These are phyloP conservation scores for Prietella phreatophila DNA, from an alignment of 2,113 vertebrate genomes.

Conservation along the genomic window DNA sequence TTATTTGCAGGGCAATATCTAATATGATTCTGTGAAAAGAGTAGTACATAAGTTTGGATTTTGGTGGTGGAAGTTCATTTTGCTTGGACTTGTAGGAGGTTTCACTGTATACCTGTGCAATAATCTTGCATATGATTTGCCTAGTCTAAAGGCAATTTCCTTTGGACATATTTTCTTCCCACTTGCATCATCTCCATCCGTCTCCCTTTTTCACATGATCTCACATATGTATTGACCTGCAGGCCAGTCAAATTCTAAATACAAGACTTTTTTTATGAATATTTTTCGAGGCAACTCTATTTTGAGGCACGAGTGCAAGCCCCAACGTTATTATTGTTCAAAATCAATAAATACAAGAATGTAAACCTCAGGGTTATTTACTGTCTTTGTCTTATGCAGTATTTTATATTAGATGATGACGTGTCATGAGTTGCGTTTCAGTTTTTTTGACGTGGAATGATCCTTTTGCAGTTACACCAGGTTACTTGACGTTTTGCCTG, in stretches of 20 bases:
- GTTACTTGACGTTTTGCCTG: neutral
- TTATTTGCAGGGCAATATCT: neutral
- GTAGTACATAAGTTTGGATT: neutral
- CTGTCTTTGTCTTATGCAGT: neutral
- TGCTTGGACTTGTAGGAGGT: neutral
- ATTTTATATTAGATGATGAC: neutral
- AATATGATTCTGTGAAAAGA: neutral
- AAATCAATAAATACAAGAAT: neutral
- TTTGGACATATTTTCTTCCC: too few species aligned
- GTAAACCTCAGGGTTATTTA: neutral
- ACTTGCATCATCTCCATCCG: neutral
- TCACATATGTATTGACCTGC: neutral
- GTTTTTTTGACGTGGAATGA: neutral
- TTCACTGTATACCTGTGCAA: neutral
- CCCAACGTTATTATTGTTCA: neutral
- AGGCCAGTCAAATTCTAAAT: neutral
- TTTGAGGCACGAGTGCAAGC: neutral
- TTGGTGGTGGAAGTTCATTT: neutral
- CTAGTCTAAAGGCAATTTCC: neutral
- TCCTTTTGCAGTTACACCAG: neutral
- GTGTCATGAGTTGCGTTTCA: neutral
- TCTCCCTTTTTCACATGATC: neutral
- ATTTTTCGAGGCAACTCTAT: neutral
- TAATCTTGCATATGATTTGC: neutral
- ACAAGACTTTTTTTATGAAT: neutral